Evolutionary conservation across 64 coral and sea anemone species (phyloP).

Genomic region (Acropora tenuis): DNA sequence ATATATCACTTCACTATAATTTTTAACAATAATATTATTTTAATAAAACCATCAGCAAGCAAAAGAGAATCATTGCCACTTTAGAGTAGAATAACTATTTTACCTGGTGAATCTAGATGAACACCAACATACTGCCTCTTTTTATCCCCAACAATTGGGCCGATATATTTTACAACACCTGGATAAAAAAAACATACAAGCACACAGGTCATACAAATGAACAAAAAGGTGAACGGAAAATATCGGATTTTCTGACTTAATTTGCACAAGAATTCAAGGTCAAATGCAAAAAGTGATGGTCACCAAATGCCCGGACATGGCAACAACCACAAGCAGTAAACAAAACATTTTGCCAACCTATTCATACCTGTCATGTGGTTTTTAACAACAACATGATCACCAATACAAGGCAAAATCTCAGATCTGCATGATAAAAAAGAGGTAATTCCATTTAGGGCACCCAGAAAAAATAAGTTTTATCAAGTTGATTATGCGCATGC

Average conservation of each 20-base stretch:
- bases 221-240: background rate
- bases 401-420: slow-evolving; percentile 38
- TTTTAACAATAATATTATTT: no score
- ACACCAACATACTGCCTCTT: slow-evolving; percentile 8
- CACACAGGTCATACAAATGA: background rate
- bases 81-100: background rate
- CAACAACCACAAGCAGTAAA: no score
- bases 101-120: slow-evolving; percentile 45
- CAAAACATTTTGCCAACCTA: background rate
- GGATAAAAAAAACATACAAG: background rate
- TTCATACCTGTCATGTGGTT: background rate
- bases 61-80: no score
- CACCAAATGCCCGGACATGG: no score
- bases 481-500: no score
- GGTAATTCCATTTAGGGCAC: no score
- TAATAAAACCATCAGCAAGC: no score
- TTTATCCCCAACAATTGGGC: background rate
- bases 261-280: no score
- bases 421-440: background rate
- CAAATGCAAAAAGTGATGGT: no score
- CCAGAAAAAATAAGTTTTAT: no score
- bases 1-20: no score
- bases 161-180: slow-evolving; percentile 38
- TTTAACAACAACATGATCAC: slow-evolving; percentile 42
- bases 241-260: no score